phyloP scores from a whole-genome alignment of 1,140 invertebrate species.

The Maconellicoccus hirsutus region DNA sequence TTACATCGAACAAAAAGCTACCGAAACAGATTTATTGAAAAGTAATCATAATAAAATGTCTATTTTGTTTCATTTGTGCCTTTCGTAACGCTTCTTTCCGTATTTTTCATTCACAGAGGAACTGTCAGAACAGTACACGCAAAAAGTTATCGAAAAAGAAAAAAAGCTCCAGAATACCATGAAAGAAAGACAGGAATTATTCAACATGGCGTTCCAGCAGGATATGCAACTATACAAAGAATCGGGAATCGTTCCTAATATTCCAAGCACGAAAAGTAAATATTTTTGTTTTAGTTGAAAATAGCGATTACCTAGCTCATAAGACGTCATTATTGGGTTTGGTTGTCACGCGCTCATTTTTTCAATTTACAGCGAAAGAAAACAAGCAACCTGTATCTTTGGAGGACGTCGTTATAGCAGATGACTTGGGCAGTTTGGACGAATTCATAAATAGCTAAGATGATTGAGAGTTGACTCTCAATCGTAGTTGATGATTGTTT shows the following conservation, averaged over 20 bases:
- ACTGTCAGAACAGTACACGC: background rate
- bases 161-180: background rate
- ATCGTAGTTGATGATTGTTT: no score
- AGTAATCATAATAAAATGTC: background rate
- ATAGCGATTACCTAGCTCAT: no score
- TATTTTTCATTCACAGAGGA: background rate
- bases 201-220: constrained; percentile 11
- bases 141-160: background rate
- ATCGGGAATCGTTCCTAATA: background rate
- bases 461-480: no score
- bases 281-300: no score
- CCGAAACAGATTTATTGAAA: background rate
- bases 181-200: constrained; percentile 11
- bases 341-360: no score
- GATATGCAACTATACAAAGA: constrained; percentile 7
- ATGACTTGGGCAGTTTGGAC: background rate
- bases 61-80: no score
- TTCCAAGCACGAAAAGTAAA: background rate
- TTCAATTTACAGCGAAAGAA: background rate
- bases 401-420: constrained; percentile 2
- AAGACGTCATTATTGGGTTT: no score
- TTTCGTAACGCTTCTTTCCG: background rate
- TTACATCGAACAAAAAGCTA: background rate
- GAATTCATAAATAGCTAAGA: background rate
- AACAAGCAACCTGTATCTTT: background rate